phyloP scores from a whole-genome alignment of 1,140 invertebrate species.

The Bombus cullumanus region DNA sequence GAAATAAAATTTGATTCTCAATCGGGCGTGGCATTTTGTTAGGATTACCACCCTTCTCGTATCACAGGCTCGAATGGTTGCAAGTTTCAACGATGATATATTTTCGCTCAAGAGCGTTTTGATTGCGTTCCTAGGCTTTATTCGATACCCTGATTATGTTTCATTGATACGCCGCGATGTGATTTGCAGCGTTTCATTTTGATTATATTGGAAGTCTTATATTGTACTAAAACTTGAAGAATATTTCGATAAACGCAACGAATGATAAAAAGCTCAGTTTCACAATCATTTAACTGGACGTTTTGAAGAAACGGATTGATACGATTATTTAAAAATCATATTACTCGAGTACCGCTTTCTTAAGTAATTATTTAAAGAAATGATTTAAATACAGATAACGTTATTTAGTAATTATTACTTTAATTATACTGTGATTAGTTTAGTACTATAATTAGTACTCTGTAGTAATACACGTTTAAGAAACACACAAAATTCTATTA shows the following conservation, averaged over 20 bases:
- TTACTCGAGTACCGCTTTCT: too few species aligned
- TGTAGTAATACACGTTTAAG: too few species aligned
- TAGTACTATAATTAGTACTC: too few species aligned
- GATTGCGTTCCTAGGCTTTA: background rate
- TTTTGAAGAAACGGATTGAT: background rate
- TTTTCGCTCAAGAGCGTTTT: background rate
- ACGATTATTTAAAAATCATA: too few species aligned
- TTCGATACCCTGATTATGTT: background rate
- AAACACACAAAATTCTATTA: too few species aligned
- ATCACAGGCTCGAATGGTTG: background rate
- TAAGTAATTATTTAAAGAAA: too few species aligned
- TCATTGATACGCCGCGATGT: background rate
- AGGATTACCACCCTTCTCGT: slow-evolving; percentile 14
- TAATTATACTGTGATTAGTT: too few species aligned
- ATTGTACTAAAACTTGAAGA: too few species aligned
- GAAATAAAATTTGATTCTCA: slow-evolving; percentile 6
- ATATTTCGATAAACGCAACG: background rate
- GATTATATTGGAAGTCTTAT: too few species aligned
- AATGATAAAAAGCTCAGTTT: background rate
- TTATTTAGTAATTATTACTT: too few species aligned
- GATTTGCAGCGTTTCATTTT: background rate
- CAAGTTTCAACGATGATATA: background rate
- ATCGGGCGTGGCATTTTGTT: background rate
- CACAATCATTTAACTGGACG: background rate
- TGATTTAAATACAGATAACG: too few species aligned